These are phyloP conservation scores for Siderastrea radians DNA, from an alignment of 92 coral and sea anemone species.

Conservation along the genomic window DNA sequence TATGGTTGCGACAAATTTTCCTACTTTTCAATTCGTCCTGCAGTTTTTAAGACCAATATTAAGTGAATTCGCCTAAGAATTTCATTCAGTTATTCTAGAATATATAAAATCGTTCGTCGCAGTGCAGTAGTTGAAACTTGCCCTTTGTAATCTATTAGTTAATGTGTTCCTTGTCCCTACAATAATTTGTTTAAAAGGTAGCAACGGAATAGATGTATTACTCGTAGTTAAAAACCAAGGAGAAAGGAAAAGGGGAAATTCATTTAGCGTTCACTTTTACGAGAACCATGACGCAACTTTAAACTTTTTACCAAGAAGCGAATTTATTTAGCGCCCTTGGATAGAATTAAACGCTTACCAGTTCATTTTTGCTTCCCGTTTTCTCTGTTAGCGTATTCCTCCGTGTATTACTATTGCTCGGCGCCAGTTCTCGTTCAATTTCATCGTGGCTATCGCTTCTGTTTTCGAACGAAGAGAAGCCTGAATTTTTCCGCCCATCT, in stretches of 20 bases:
- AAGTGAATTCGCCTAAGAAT: no score
- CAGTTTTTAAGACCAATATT: no score
- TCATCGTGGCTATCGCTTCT: constrained; percentile 46
- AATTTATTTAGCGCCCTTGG: background rate
- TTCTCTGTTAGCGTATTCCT: constrained; percentile 43
- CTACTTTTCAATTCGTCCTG: background rate
- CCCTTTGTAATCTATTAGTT: background rate
- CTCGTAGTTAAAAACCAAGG: background rate
- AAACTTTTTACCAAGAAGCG: background rate
- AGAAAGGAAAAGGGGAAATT: background rate
- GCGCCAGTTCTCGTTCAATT: constrained; percentile 43
- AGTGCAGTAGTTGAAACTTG: background rate
- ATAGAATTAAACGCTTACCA: constrained; percentile 33
- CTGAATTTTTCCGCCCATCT: constrained; percentile 19
- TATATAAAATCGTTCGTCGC: background rate
- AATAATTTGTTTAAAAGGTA: background rate
- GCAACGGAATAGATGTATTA: background rate
- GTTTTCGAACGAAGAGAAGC: constrained; percentile 27
- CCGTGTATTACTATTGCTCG: background rate
- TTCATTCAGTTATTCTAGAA: background rate
- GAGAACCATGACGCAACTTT: background rate
- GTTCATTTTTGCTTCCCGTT: constrained; percentile 63
- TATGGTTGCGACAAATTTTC: background rate
- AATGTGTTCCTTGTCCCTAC: background rate
- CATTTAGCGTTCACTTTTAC: background rate